These are phyloP conservation scores for Drosophila kokeensis DNA, from an alignment of 2,888 invertebrate species.

Conservation along the genomic window DNA sequence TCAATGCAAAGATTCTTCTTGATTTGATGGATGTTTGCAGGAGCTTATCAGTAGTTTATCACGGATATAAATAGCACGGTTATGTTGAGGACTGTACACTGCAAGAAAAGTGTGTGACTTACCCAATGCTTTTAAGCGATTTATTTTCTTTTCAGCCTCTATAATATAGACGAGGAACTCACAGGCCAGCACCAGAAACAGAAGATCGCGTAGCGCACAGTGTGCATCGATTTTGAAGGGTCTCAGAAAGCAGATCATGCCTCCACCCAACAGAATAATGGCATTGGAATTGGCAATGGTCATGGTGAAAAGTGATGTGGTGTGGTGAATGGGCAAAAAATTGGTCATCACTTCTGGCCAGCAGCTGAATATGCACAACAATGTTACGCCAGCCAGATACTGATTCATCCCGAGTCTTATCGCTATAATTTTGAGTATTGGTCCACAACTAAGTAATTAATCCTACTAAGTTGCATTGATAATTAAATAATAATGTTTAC, in stretches of 20 bases:
- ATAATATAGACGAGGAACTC: slow-evolving; percentile 25
- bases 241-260: slow-evolving; percentile 41
- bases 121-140: slow-evolving; percentile 18
- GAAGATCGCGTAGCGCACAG: slow-evolving; percentile 44
- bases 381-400: slow-evolving; percentile 55
- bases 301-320: slow-evolving; percentile 48
- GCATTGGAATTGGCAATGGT: slow-evolving; percentile 40
- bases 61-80: no score
- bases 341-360: slow-evolving; percentile 53
- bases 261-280: slow-evolving; percentile 49
- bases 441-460: not conserved
- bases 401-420: slow-evolving; percentile 54
- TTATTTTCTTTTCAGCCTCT: not conserved
- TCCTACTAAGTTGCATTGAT: not conserved
- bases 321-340: slow-evolving; percentile 48
- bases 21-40: no score
- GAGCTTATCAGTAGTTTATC: no score
- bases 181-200: slow-evolving; percentile 42
- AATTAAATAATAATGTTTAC: not conserved
- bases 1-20: no score
- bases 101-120: not conserved
- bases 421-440: slow-evolving; percentile 20
- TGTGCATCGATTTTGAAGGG: slow-evolving; percentile 54
- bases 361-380: slow-evolving; percentile 47
- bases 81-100: no score